Conservation (phyloP, 2,888 invertebrate species). For the Odontothrips loti region DNA sequence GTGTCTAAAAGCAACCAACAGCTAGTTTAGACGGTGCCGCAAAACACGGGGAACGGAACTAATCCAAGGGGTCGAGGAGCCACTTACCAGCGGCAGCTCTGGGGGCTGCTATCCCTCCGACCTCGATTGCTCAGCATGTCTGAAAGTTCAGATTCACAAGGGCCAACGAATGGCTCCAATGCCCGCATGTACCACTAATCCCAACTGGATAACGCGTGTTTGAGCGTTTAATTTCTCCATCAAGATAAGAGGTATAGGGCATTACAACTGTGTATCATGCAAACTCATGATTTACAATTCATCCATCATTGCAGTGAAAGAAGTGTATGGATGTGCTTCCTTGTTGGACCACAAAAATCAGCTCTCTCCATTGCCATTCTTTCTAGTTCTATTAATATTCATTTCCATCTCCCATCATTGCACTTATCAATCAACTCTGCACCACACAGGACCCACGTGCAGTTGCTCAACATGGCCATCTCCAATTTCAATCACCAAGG, state of each 20-base stretch:
- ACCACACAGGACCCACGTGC: too few species aligned
- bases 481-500: too few species aligned
- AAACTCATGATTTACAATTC: too few species aligned
- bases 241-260: slow-evolving; percentile 4
- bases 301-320: too few species aligned
- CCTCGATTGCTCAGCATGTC: slow-evolving; percentile 15
- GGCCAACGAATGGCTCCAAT: slow-evolving; percentile 10
- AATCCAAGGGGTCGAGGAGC: neutral
- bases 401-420: too few species aligned
- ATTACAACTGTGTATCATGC: neutral
- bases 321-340: neutral
- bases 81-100: neutral
- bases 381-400: too few species aligned
- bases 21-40: neutral
- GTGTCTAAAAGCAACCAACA: neutral
- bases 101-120: neutral
- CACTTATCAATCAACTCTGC: too few species aligned
- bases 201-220: neutral
- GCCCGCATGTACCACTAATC: slow-evolving; percentile 4
- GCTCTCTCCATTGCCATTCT: too few species aligned
- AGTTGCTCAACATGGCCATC: too few species aligned
- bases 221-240: neutral
- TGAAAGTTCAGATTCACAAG: slow-evolving; percentile 16
- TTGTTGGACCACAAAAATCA: neutral
- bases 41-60: neutral